Base-by-base conservation (phyloP, 35 echinoderm and acorn worm genomes). In the Hemicentrotus pulcherrimus region DNA sequence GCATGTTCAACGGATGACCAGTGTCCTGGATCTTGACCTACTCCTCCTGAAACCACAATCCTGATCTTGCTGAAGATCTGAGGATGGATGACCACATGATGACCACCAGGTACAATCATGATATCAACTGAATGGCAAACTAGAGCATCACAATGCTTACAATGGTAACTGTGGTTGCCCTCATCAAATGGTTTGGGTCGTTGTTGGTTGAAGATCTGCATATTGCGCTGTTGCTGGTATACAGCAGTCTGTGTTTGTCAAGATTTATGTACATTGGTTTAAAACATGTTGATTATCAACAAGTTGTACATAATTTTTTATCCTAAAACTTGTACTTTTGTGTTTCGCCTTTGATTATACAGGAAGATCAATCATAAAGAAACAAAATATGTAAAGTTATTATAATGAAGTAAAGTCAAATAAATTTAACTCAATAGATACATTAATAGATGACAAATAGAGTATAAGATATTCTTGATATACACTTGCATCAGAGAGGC, bases 41-140 rank as follows among this genome's bases (percentile, higher is more conserved):
- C 22, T n/a, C 22, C 18, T 22, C 65, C 18, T 4, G 31, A 90
- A 90, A 32, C 32, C 46, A 15, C n/a, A 4, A 90, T 47, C 88
- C 32, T 47, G 32, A 45, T 19, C 31, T 48, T 93, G 9, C 30
- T 16, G 16, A 93, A 47, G 48, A 93, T 46, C 19, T 18, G 11
- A 2, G 11, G 47, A 58, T 47, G 4, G 14, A 58, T 55, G 91
- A 93, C 91, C n/a, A 93, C 91, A n/a, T 93, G 91, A 31, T 93
- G 91, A 11, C 91, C 91, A 22, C 91, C 91, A 28, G 15, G 18
- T 28, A 93, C 30, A 31, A 93, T 46, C 48, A 47, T 47, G 91
- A 93, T 93, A 46, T 93, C 91, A 28, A 1, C 30, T 22, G 91
- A 93, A 14, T 6, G 12, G 48, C 91, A 93, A 14, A 58, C 91